These are phyloP conservation scores for Ceratosolen fusciceps DNA, from an alignment of 1,140 invertebrate species.

Conservation along the genomic window DNA sequence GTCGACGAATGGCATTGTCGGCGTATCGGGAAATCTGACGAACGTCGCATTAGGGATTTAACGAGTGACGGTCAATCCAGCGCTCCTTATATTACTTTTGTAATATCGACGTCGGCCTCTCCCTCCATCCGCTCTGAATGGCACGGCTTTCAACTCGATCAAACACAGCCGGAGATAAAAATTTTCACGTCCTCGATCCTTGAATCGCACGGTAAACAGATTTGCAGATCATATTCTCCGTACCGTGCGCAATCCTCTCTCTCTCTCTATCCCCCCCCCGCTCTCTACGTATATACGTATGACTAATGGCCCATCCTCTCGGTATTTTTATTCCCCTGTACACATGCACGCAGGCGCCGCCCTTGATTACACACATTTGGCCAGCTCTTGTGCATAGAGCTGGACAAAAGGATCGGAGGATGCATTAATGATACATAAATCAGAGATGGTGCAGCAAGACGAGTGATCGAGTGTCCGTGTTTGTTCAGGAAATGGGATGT, in stretches of 20 bases:
- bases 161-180: neutral
- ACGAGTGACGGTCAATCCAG: neutral
- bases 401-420: neutral
- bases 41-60: neutral
- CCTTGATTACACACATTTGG: neutral
- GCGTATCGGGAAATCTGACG: neutral
- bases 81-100: slow-evolving; percentile 6
- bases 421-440: neutral
- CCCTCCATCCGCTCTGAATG: too few relatives aligned
- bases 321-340: neutral
- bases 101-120: neutral
- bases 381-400: neutral
- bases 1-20: neutral
- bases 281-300: too few relatives aligned
- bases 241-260: too few relatives aligned
- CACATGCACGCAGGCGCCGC: neutral
- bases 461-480: neutral
- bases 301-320: too few relatives aligned
- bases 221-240: neutral
- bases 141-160: neutral
- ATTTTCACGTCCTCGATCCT: neutral
- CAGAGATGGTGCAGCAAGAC: neutral
- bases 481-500: neutral
- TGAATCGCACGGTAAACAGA: neutral
- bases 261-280: too few relatives aligned